phyloP scores from a whole-genome alignment of 2,888 invertebrate genomes.

The Tryphoninae sp. region DNA sequence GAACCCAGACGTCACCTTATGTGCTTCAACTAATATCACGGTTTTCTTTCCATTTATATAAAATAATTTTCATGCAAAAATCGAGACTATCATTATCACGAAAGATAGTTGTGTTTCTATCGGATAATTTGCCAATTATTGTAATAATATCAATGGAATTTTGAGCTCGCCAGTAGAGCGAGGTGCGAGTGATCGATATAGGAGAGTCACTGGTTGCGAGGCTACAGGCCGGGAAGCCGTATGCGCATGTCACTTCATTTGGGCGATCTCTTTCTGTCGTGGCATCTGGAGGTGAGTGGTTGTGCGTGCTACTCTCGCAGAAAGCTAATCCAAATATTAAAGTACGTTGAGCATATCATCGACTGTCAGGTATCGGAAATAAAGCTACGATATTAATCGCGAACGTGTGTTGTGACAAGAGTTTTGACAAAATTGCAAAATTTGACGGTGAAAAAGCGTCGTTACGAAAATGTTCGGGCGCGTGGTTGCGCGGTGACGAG shows the following conservation, averaged over 20 bases:
- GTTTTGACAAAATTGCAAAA: slow-evolving; percentile 67
- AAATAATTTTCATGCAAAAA: slow-evolving; percentile 16
- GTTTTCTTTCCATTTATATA: background rate
- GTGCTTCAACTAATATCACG: slow-evolving; percentile 33
- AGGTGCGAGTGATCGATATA: slow-evolving; percentile 69
- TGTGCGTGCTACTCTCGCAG: slow-evolving; percentile 70
- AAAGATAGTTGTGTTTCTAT: background rate
- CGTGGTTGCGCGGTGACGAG: slow-evolving; percentile 52
- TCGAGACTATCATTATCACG: background rate
- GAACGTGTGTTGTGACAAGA: slow-evolving; percentile 72
- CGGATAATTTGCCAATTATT: slow-evolving; percentile 6
- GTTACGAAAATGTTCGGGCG: slow-evolving; percentile 60
- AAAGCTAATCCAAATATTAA: slow-evolving; percentile 74
- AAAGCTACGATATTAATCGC: slow-evolving; percentile 66
- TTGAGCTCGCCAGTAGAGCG: slow-evolving; percentile 22
- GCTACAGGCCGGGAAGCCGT: slow-evolving; percentile 70
- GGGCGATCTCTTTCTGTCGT: slow-evolving; percentile 81
- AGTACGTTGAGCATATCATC: slow-evolving; percentile 69
- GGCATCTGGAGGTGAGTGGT: slow-evolving; percentile 81
- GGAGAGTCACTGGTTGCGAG: slow-evolving; percentile 71
- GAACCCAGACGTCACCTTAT: slow-evolving; percentile 58
- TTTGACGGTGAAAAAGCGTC: slow-evolving; percentile 55
- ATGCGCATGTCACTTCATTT: slow-evolving; percentile 79
- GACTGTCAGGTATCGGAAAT: slow-evolving; percentile 72
- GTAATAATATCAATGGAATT: slow-evolving; percentile 1